phyloP scores from a whole-genome alignment of 2,113 vertebrate species.

The Passer domesticus region DNA sequence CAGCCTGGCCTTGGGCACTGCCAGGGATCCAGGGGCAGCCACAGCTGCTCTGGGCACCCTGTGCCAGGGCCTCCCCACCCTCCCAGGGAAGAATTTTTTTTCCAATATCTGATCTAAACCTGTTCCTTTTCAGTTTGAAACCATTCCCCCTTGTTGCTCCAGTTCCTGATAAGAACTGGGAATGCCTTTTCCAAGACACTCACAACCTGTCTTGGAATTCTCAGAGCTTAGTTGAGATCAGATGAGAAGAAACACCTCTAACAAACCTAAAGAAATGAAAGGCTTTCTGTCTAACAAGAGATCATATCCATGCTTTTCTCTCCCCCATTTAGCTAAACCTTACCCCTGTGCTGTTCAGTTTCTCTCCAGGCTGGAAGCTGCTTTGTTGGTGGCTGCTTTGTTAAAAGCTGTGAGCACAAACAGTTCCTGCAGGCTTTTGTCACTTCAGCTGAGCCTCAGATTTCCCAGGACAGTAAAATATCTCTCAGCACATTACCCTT shows the following conservation, averaged over 20 bases:
- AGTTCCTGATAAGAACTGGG: background rate
- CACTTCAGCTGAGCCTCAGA: background rate
- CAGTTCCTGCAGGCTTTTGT: background rate
- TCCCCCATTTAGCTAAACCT: background rate
- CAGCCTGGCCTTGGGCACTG: fast-evolving
- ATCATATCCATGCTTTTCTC: background rate
- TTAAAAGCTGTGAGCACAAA: background rate
- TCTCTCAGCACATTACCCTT: background rate
- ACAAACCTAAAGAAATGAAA: background rate
- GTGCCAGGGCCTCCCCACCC: background rate
- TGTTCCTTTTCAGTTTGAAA: background rate
- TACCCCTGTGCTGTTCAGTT: background rate
- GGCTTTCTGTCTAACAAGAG: background rate
- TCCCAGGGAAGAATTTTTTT: background rate
- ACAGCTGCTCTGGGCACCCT: background rate
- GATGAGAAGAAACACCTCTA: background rate
- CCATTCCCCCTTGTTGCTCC: background rate
- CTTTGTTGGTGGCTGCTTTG: background rate
- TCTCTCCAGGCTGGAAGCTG: background rate
- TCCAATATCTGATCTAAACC: background rate
- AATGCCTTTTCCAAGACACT: background rate
- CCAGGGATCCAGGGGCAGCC: background rate
- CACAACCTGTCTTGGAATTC: background rate
- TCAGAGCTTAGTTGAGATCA: background rate
- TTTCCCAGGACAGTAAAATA: background rate